Conservation (phyloP, 2,797 vertebrate genomes). For the Eulemur rubriventer region DNA sequence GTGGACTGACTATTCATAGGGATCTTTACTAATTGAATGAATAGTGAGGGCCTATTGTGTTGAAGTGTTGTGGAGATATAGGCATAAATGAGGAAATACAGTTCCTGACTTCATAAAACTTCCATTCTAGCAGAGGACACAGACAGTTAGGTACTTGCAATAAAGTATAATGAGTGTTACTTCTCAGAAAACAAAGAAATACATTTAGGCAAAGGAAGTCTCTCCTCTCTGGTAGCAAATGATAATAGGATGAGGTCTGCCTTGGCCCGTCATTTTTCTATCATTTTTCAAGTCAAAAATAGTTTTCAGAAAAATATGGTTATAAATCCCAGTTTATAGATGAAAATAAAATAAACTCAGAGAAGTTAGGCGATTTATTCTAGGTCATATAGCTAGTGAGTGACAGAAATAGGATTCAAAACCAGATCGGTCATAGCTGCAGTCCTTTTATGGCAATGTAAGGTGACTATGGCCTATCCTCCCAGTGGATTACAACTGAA, state of each 20-base stretch:
- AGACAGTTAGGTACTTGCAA: background rate
- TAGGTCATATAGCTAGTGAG: background rate
- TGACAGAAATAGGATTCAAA: background rate
- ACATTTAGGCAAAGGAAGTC: background rate
- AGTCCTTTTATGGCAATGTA: background rate
- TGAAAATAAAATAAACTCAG: slow-evolving; percentile 15
- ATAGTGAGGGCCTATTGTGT: background rate
- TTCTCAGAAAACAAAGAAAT: background rate
- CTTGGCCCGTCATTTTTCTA: background rate
- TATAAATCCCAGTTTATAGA: background rate
- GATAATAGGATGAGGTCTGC: background rate
- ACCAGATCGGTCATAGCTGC: background rate
- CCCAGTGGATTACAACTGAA: background rate
- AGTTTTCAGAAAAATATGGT: background rate
- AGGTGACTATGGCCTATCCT: background rate
- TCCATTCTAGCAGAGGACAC: slow-evolving; percentile 7
- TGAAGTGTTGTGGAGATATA: background rate
- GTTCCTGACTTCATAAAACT: background rate
- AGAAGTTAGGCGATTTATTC: background rate
- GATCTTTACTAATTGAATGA: background rate
- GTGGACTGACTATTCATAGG: background rate
- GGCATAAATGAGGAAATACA: background rate
- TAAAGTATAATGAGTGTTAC: background rate
- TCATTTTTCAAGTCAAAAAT: background rate
- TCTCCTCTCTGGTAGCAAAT: background rate